Evolutionary conservation across 2,888 invertebrate genomes (phyloP), one percentile per base, ranked within the genome.

Genomic region (Xanthorhoe spadicearia): DNA sequence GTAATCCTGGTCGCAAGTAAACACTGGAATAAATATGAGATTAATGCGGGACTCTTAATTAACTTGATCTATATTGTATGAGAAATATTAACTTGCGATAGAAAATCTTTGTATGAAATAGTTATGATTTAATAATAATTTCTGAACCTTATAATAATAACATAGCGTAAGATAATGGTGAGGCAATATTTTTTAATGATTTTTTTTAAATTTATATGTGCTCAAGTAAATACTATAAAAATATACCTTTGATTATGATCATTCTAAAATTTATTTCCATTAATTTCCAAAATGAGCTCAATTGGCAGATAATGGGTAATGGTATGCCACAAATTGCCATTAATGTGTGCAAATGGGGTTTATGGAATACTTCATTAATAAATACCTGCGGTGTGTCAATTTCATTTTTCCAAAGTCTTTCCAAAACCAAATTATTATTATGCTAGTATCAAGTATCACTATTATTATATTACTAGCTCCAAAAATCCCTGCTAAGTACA

Each of bases 11-110:
- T 32, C 50, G 46, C 46, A 51, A 52, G 51, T 48, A 59, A 67
- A 63, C 59, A 67, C 32, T 59, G 54, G 51, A 50, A 62, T 66
- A 62, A 62, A 62, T 62, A 66, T 66, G 32, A 58, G 57, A 54
- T 50, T n/a, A 61, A 54, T 66, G 23, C 52, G 19, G 35, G 35
- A n/a, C 18, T 13, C 38, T 55, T 35, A 38, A 58, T 13, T 7
- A 15, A 1, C 13, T 4, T 43, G 38, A 0, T 43, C 10, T 13
- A 13, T 43, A 13, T 13, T 38, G 32, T 32, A 43, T 43, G 13
- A 43, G 13, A 43, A 43, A 43, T 43, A 43, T 43, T 43, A 43
- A 13, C 38, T 13, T 43, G 9, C 2, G 9, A 9, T 10, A 9
- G 4, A 35, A 6, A 35, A 10, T 10, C 9, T 38, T 10, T 5